A percentile compares a stretch with the other conserved stretches of the same genome.
These are phyloP conservation scores for Hycleus phaleratus DNA, from an alignment of 1,140 invertebrate species.

Conservation along the genomic window DNA sequence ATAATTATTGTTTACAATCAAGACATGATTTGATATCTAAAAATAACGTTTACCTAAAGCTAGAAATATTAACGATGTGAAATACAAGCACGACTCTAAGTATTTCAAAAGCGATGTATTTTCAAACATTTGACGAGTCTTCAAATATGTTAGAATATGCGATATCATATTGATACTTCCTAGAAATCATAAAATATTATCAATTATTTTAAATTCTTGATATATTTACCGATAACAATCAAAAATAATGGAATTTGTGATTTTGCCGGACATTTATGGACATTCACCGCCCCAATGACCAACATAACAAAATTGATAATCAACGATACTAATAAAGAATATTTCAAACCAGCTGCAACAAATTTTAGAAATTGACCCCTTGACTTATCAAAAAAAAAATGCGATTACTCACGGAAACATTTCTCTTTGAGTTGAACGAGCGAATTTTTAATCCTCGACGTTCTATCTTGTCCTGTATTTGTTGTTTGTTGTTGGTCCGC, in stretches of 20 bases:
- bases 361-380: background rate
- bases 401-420: conserved; percentile 6
- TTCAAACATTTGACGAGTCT: no score
- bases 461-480: background rate
- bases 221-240: conserved; percentile 31
- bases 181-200: conserved; percentile 14
- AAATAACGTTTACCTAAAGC: conserved; percentile 23
- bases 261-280: conserved; percentile 31
- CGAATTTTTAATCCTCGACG: background rate
- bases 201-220: background rate
- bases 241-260: conserved; percentile 33
- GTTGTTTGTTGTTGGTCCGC: conserved; percentile 2
- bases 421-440: conserved; percentile 4
- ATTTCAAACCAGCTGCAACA: conserved; percentile 28
- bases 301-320: conserved; percentile 27
- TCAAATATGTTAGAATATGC: conserved; percentile 8
- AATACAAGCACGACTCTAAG: conserved; percentile 24
- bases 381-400: background rate
- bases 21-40: no score
- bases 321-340: conserved; percentile 22
- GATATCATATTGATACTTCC: conserved; percentile 25
- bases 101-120: conserved; percentile 1
- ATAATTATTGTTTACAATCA: no score
- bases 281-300: conserved; percentile 28
- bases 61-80: conserved; percentile 24